Conservation (phyloP, 2,113 vertebrate species). For the Mesoclemmys tuberculata region DNA sequence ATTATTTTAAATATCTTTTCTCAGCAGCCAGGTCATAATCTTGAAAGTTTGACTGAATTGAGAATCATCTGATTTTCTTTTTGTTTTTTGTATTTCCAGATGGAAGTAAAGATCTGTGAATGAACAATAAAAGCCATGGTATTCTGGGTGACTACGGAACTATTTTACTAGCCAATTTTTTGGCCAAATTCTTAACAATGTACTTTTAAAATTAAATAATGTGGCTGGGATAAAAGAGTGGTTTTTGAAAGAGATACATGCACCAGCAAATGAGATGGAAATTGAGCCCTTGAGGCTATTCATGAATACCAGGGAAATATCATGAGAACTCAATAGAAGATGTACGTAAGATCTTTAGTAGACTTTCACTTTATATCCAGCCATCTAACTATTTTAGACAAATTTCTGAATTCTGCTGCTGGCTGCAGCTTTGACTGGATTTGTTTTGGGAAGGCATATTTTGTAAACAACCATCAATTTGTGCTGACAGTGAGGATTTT, state of each 20-base stretch:
- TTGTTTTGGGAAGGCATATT: not conserved
- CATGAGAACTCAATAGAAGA: not conserved
- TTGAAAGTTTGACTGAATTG: not conserved
- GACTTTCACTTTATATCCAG: not conserved
- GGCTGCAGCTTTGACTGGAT: not conserved
- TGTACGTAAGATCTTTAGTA: not conserved
- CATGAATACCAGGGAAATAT: not conserved
- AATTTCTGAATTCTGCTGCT: not conserved
- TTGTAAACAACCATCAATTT: not conserved
- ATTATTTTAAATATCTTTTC: not conserved
- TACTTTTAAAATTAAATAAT: not conserved
- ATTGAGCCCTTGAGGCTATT: not conserved
- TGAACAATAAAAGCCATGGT: not conserved
- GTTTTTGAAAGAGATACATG: not conserved
- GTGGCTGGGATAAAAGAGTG: not conserved
- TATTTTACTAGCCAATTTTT: not conserved
- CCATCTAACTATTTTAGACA: not conserved
- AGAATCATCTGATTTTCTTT: not conserved
- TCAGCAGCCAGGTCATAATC: not conserved
- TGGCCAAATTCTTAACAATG: not conserved
- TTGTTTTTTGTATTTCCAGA: not conserved
- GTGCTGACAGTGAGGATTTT: not conserved
- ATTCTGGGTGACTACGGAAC: not conserved
- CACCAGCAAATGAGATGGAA: not conserved
- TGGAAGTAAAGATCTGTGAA: not conserved